Evolutionary conservation across 2,888 invertebrate genomes (phyloP).

Genomic region (Aporophyla lueneburgensis): DNA sequence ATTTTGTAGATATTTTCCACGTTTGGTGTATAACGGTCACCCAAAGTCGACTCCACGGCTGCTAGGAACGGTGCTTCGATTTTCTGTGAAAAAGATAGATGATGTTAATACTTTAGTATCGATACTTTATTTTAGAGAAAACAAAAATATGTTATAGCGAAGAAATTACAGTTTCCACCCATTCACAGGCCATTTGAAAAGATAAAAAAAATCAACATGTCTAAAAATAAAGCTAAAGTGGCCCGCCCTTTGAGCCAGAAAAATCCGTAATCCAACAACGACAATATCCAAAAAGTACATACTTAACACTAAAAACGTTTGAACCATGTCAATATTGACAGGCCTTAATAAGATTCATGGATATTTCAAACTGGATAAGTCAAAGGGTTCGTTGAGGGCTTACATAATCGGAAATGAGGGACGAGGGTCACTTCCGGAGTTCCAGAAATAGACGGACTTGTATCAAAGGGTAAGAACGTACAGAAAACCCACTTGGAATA

Average conservation of each 20-base stretch:
- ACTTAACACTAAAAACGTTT: slow-evolving; percentile 20
- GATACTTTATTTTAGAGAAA: not conserved
- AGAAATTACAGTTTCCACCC: not conserved
- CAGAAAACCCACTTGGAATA: slow-evolving; percentile 29
- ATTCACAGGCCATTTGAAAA: not conserved
- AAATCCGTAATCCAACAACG: slow-evolving; percentile 1
- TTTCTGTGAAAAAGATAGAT: slow-evolving; percentile 91
- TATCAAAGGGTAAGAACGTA: not conserved
- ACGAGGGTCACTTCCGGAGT: slow-evolving; percentile 44
- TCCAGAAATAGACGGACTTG: slow-evolving; percentile 42
- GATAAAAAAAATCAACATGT: not conserved
- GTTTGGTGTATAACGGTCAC: slow-evolving; percentile 97
- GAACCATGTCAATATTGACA: slow-evolving; percentile 13
- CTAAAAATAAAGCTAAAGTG: slow-evolving; percentile 6
- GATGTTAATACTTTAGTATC: not conserved
- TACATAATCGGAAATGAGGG: slow-evolving; percentile 54
- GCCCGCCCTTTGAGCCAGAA: not conserved
- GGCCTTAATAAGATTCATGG: slow-evolving; percentile 28
- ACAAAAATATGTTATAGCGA: not conserved
- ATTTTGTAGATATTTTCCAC: slow-evolving; percentile 97
- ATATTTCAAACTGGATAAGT: slow-evolving; percentile 38
- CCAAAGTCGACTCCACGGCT: slow-evolving; percentile 96
- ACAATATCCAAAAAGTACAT: slow-evolving; percentile 8
- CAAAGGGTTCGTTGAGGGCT: slow-evolving; percentile 32
- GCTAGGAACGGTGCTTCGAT: slow-evolving; percentile 97